phyloP scores from a whole-genome alignment of 2,888 invertebrate species.

The Dicranocentrus wangi region DNA sequence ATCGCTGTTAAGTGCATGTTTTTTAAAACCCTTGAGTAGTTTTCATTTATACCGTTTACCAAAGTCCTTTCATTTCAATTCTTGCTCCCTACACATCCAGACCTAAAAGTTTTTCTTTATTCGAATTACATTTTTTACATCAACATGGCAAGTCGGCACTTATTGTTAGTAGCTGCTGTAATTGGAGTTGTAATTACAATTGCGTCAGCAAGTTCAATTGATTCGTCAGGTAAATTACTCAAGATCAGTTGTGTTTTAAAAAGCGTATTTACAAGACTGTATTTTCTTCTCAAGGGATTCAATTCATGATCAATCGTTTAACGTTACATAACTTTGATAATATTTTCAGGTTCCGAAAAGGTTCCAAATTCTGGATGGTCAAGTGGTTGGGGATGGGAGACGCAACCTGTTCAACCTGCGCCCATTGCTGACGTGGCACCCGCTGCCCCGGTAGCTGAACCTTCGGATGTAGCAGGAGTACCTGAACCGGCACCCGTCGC shows the following conservation, averaged over 20 bases:
- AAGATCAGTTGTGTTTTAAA: not conserved
- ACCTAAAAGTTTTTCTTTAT: too few species aligned
- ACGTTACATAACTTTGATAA: too few species aligned
- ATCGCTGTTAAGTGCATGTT: too few species aligned
- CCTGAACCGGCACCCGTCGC: not conserved
- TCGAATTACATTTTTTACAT: too few species aligned
- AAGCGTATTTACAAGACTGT: not conserved
- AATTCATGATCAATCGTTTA: too few species aligned
- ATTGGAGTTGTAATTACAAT: not conserved
- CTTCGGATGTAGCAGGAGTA: not conserved
- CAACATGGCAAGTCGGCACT: too few species aligned
- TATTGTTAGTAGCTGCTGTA: too few species aligned
- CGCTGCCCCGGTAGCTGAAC: not conserved
- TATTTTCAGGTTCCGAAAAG: too few species aligned
- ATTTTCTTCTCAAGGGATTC: not conserved
- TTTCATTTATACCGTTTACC: too few species aligned
- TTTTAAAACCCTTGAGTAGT: too few species aligned
- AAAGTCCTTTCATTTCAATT: too few species aligned
- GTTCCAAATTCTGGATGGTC: constrained; percentile 16
- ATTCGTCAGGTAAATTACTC: not conserved
- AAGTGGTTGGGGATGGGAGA: not conserved
- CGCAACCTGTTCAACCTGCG: not conserved
- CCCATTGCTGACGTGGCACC: not conserved
- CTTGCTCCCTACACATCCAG: too few species aligned
- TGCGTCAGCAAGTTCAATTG: not conserved